Percentiles rank a stretch among this genome's conserved stretches.
These are phyloP conservation scores for Gyps fulvus DNA, from an alignment of 2,113 vertebrate species.

Conservation along the genomic window DNA sequence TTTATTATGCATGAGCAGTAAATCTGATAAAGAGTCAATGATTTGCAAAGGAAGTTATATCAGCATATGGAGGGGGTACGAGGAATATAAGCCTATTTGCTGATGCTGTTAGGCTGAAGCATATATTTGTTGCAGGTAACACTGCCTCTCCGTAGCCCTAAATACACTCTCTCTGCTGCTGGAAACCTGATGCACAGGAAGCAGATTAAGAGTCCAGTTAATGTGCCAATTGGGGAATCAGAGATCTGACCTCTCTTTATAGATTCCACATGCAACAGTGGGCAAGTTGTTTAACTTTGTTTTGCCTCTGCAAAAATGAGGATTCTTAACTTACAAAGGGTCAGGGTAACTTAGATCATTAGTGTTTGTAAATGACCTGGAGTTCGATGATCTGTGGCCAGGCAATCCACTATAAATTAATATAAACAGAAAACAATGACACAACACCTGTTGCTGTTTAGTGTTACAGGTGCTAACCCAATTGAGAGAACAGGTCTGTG, in stretches of 20 bases:
- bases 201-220: neutral
- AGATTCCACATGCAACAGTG: neutral
- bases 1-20: neutral
- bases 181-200: neutral
- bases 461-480: neutral
- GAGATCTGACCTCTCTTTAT: neutral
- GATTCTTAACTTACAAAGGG: neutral
- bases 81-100: neutral
- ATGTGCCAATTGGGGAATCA: rapidly evolving
- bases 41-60: neutral
- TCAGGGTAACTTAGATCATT: neutral
- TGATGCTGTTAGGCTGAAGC: neutral
- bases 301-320: neutral
- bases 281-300: neutral
- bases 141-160: neutral
- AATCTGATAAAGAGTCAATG: neutral
- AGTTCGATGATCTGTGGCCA: neutral
- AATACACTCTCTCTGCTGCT: neutral
- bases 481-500: neutral
- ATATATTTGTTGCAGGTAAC: neutral
- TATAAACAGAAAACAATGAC: neutral
- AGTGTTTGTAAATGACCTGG: neutral
- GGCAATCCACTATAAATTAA: neutral
- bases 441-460: neutral
- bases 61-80: neutral